Conservation (phyloP, 2,113 vertebrate genomes). For the Todiramphus saurophagus region DNA sequence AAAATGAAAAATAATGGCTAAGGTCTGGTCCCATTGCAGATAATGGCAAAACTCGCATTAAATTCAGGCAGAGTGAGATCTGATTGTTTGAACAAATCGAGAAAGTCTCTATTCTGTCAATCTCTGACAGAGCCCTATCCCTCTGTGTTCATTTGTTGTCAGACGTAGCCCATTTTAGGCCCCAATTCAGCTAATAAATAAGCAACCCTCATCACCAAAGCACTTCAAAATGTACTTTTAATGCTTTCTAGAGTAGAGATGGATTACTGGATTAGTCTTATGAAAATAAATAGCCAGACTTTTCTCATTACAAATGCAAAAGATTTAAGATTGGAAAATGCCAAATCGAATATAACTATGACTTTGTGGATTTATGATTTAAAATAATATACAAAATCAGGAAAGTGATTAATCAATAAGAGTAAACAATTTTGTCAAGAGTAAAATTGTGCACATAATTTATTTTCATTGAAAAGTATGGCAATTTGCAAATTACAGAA, state of each 20-base stretch:
- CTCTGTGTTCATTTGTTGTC: conserved; percentile 25
- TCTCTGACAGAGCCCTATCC: conserved; percentile 34
- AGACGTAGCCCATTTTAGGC: not conserved
- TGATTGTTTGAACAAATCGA: conserved; percentile 18
- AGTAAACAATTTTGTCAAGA: conserved; percentile 33
- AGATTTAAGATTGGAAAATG: conserved; percentile 17
- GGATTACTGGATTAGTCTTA: conserved; percentile 29
- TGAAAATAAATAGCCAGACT: conserved; percentile 26
- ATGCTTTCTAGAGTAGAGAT: conserved; percentile 42
- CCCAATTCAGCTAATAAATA: conserved; percentile 35
- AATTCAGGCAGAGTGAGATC: not conserved
- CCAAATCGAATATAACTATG: not conserved
- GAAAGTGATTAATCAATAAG: conserved; percentile 3
- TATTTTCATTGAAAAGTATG: conserved; percentile 20
- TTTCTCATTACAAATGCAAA: conserved; percentile 22
- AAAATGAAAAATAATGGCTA: conserved; percentile 39
- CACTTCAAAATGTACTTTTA: conserved; percentile 39
- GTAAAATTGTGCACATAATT: not conserved
- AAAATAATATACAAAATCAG: conserved; percentile 4
- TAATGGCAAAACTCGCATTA: conserved; percentile 31
- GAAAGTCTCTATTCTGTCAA: conserved; percentile 1
- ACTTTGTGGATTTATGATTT: not conserved
- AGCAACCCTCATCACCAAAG: not conserved
- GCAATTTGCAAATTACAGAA: conserved; percentile 25
- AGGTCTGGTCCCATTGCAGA: not conserved